phyloP scores from a whole-genome alignment of 2,888 invertebrate species.

The Netelia virgata region DNA sequence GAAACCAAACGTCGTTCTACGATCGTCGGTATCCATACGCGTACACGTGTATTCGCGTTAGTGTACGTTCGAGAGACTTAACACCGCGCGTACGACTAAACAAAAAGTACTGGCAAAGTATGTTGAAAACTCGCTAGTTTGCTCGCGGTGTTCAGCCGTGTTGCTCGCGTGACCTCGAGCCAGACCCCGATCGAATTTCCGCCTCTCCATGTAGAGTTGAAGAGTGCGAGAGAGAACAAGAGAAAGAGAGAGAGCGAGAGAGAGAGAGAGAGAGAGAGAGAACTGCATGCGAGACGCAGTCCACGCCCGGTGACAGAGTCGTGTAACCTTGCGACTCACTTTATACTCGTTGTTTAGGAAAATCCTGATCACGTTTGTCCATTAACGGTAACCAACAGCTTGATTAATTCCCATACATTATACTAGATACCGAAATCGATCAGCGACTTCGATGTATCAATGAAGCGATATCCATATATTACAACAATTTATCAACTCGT shows the following conservation, averaged over 20 bases:
- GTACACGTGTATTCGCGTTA: too few relatives aligned
- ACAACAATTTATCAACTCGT: too few relatives aligned
- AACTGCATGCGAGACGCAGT: conserved; percentile 12
- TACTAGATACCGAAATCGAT: background rate
- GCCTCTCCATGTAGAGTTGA: conserved; percentile 58
- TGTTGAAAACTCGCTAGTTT: conserved; percentile 40
- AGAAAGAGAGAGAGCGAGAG: conserved; percentile 10
- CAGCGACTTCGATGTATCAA: too few relatives aligned
- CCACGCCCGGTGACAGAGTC: conserved; percentile 39
- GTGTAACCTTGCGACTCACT: conserved; percentile 50
- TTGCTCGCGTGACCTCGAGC: conserved; percentile 69
- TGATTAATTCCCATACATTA: background rate
- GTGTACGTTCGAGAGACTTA: background rate
- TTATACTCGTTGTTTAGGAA: conserved; percentile 24
- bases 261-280: conserved; percentile 18
- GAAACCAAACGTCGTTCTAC: too few relatives aligned
- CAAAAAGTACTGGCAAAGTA: conserved; percentile 48
- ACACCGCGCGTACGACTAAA: conserved; percentile 38
- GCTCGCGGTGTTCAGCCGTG: conserved; percentile 24
- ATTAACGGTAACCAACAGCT: background rate
- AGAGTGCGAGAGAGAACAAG: conserved; percentile 5
- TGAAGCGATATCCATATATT: too few relatives aligned
- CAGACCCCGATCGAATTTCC: conserved; percentile 72
- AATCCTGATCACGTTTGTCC: conserved; percentile 36
- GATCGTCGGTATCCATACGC: too few relatives aligned